phyloP scores from a whole-genome alignment of 2,797 vertebrate species.

The Alauda arvensis region DNA sequence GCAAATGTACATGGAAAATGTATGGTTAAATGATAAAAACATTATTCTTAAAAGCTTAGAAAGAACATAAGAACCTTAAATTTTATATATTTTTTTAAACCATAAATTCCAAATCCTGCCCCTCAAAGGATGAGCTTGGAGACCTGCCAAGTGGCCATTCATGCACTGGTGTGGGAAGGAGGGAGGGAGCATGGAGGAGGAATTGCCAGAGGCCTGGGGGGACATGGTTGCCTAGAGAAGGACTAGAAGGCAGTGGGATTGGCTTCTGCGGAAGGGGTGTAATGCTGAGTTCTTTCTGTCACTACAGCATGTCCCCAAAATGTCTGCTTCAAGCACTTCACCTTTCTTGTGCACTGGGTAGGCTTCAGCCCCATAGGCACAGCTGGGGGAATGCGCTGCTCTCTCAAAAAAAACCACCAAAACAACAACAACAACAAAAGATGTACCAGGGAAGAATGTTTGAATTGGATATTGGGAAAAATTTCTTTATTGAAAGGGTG shows the following conservation, averaged over 20 bases:
- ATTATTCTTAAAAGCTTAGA: background rate
- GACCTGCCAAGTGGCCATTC: background rate
- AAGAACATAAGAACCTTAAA: background rate
- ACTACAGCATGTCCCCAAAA: conserved; percentile 1
- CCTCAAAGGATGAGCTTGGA: background rate
- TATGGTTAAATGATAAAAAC: background rate
- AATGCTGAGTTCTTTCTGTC: background rate
- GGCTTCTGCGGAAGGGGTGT: background rate
- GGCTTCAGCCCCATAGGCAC: background rate
- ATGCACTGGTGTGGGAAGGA: background rate
- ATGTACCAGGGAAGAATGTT: background rate
- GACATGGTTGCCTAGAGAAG: background rate
- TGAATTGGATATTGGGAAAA: background rate
- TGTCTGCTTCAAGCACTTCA: conserved; percentile 8
- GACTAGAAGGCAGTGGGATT: background rate
- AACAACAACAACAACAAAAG: background rate
- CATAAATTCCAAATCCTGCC: background rate
- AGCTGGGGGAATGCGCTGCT: background rate
- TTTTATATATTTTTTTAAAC: no score
- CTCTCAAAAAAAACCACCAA: background rate
- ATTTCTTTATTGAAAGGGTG: background rate
- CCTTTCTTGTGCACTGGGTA: conserved; percentile 6
- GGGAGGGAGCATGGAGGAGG: background rate
- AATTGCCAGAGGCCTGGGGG: background rate
- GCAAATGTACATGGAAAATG: background rate